phyloP scores from a whole-genome alignment of 2,888 invertebrate species.

The Pasiphila rectangulata region DNA sequence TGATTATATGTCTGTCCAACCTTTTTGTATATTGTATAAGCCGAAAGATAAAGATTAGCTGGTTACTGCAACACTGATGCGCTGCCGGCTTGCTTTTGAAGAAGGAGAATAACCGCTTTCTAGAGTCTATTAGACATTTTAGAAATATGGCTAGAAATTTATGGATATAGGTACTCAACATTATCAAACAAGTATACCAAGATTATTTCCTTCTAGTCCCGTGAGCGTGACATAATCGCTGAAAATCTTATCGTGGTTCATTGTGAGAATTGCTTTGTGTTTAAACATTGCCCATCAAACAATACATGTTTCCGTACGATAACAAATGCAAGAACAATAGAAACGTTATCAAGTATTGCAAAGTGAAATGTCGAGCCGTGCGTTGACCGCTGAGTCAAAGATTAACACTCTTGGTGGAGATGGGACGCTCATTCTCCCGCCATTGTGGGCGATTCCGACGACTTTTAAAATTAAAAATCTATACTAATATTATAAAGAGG shows the following conservation, averaged over 20 bases:
- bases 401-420: slow-evolving; percentile 37
- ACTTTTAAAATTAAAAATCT: too few relatives aligned
- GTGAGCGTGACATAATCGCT: slow-evolving; percentile 11
- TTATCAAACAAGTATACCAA: neutral
- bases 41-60: too few relatives aligned
- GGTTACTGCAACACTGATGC: too few relatives aligned
- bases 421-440: neutral
- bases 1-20: too few relatives aligned
- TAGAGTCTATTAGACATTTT: neutral
- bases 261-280: slow-evolving; percentile 34
- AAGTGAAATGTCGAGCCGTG: slow-evolving; percentile 53
- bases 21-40: too few relatives aligned
- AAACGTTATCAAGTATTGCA: slow-evolving; percentile 57
- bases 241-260: slow-evolving; percentile 36
- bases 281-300: slow-evolving; percentile 33
- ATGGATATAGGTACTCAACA: neutral
- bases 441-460: too few relatives aligned
- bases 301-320: slow-evolving; percentile 43
- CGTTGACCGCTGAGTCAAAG: slow-evolving; percentile 58
- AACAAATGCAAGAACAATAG: slow-evolving; percentile 55
- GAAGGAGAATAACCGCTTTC: too few relatives aligned
- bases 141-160: neutral
- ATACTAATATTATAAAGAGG: too few relatives aligned
- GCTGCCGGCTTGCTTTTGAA: too few relatives aligned
- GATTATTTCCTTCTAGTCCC: slow-evolving; percentile 26